Conservation (phyloP, 1,140 invertebrate genomes). For the Tetragnatha versicolor region DNA sequence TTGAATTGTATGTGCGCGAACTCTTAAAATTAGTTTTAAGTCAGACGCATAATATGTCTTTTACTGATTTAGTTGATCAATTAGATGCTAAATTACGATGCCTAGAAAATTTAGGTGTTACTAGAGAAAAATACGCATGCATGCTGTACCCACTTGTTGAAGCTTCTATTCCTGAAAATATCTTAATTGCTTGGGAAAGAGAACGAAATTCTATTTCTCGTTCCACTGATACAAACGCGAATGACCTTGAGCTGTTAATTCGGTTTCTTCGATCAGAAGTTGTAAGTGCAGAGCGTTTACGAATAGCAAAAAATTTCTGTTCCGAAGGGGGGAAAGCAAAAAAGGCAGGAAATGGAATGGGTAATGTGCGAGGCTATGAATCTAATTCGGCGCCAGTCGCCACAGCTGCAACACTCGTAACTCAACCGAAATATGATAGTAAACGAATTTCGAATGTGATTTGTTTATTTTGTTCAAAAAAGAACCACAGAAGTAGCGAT, state of each 20-base stretch:
- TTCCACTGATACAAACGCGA: background rate
- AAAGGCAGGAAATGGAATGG: background rate
- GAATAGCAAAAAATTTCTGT: background rate
- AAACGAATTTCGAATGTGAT: background rate
- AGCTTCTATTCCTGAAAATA: background rate
- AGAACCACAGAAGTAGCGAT: background rate
- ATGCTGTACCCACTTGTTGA: background rate
- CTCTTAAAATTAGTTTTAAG: background rate
- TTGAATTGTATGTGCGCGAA: background rate
- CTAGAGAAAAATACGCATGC: background rate
- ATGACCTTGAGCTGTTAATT: background rate
- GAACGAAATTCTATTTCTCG: background rate
- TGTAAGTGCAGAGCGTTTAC: background rate
- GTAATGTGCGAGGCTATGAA: background rate
- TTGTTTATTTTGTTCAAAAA: conserved; percentile 2
- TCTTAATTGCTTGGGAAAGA: background rate
- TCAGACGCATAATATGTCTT: background rate
- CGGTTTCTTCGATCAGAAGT: background rate
- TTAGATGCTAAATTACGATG: background rate
- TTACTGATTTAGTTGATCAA: background rate
- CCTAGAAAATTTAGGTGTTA: background rate
- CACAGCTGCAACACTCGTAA: background rate
- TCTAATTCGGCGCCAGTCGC: background rate
- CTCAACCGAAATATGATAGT: background rate
- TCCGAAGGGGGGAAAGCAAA: background rate